These are phyloP conservation scores for Chrysolina americana DNA, from an alignment of 2,888 invertebrate species.

Conservation along the genomic window DNA sequence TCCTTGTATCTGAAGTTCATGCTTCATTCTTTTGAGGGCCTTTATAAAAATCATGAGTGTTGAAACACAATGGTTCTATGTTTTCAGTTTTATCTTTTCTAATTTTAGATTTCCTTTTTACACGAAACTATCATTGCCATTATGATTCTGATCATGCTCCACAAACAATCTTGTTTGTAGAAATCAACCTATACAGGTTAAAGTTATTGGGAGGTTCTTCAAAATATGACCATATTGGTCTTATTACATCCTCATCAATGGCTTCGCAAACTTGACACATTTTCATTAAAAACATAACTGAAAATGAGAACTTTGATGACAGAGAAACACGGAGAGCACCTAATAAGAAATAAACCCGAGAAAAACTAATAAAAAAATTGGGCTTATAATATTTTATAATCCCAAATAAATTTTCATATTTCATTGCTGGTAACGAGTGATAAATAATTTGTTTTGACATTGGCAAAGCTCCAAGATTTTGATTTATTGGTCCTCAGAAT, in stretches of 20 bases:
- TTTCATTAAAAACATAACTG: background rate
- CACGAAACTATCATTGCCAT: no score
- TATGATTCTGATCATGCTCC: no score
- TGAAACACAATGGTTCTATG: no score
- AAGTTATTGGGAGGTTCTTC: background rate
- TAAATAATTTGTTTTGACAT: slow-evolving; percentile 54
- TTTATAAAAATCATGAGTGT: no score
- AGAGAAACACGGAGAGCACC: background rate
- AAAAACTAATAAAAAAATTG: background rate
- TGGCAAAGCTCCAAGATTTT: slow-evolving; percentile 52
- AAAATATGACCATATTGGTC: background rate
- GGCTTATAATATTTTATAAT: slow-evolving; percentile 16
- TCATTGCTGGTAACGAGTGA: slow-evolving; percentile 39
- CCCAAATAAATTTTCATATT: slow-evolving; percentile 35
- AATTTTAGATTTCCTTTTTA: no score
- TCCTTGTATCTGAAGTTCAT: no score
- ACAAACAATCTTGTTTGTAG: no score
- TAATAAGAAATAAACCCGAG: background rate
- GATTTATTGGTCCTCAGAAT: slow-evolving; percentile 52
- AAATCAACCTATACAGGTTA: no score
- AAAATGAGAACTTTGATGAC: background rate
- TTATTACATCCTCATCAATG: background rate
- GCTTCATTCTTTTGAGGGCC: no score
- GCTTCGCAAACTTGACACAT: background rate
- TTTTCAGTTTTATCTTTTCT: no score